Evolutionary conservation across 2,797 vertebrate genomes (phyloP).

Genomic region (Notamacropus eugenii): DNA sequence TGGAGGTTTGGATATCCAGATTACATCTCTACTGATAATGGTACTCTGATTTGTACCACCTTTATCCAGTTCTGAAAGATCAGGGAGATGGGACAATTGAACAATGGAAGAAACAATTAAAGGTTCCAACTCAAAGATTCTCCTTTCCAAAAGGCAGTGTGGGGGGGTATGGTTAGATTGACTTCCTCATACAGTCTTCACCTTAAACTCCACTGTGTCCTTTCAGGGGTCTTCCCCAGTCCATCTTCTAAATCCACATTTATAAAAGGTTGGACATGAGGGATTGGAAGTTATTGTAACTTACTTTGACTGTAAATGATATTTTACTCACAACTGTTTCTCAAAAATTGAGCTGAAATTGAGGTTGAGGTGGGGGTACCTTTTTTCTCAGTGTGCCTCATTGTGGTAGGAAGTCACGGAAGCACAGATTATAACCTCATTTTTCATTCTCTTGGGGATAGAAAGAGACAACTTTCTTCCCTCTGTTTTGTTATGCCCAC

Average conservation of each 20-base stretch:
- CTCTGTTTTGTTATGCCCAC: neutral
- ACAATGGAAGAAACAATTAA: too few relatives aligned
- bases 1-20: too few relatives aligned
- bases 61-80: too few relatives aligned
- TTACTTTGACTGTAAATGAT: neutral
- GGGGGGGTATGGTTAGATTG: neutral
- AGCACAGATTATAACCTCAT: neutral
- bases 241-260: neutral
- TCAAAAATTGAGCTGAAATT: neutral
- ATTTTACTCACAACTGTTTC: neutral
- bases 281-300: neutral
- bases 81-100: too few relatives aligned
- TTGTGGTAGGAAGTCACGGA: neutral
- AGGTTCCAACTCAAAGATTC: too few relatives aligned
- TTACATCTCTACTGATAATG: too few relatives aligned
- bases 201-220: neutral
- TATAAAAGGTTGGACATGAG: neutral
- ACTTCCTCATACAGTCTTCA: neutral
- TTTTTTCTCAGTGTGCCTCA: neutral
- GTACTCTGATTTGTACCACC: too few relatives aligned
- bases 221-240: neutral
- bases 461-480: neutral
- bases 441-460: neutral
- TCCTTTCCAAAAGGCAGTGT: neutral
- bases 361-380: rapidly evolving